phyloP scores from a whole-genome alignment of 2,797 vertebrate species.

The Micromesistius poutassou region DNA sequence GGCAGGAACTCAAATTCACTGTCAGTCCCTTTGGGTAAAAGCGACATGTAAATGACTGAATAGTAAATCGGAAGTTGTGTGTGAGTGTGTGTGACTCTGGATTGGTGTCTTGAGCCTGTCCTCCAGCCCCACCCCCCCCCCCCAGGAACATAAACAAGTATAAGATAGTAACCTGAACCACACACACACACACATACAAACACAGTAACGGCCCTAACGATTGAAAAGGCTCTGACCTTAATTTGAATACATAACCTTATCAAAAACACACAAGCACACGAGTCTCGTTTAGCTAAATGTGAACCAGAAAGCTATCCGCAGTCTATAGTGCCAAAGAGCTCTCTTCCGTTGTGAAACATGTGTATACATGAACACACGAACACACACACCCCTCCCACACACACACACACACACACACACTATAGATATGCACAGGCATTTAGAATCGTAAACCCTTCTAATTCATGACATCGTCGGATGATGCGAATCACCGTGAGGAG shows the following conservation, averaged over 20 bases:
- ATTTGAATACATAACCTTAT: not conserved
- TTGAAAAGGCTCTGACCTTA: not conserved
- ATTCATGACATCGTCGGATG: constrained; percentile 48
- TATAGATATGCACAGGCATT: constrained; percentile 14
- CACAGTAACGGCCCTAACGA: not conserved
- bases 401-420: constrained; percentile 15
- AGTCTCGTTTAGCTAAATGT: not conserved
- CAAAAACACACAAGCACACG: not conserved
- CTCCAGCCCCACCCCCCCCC: no score
- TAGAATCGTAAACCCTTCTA: constrained; percentile 40
- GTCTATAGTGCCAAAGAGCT: not conserved
- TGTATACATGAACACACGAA: not conserved
- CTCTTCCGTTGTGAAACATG: not conserved
- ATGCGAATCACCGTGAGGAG: constrained; percentile 38
- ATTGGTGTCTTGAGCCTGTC: not conserved
- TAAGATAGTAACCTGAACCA: not conserved
- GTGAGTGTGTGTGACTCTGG: not conserved
- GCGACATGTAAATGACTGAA: not conserved
- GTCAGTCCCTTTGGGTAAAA: not conserved
- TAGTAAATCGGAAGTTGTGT: not conserved
- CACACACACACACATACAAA: not conserved
- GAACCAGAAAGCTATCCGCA: not conserved
- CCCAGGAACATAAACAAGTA: not conserved
- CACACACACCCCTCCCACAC: not conserved
- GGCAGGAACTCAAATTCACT: not conserved